Conservation (phyloP, 2,888 invertebrate species). For the Pyrgus malvae region DNA sequence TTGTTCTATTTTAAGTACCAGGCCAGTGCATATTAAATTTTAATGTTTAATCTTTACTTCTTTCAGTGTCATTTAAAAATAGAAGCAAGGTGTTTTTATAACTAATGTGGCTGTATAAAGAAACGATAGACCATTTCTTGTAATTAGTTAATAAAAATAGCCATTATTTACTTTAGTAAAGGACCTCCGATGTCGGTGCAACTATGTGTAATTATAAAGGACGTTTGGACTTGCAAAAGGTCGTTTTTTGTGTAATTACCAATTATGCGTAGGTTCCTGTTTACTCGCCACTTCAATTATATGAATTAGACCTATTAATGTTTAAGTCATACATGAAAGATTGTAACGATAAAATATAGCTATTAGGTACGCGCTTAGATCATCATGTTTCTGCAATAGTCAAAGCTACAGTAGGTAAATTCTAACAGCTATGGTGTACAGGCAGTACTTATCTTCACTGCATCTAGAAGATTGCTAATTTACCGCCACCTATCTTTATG, state of each 20-base stretch:
- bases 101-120: slow-evolving; percentile 26
- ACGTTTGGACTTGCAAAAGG: slow-evolving; percentile 54
- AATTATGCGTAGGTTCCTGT: slow-evolving; percentile 58
- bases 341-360: slow-evolving; percentile 30
- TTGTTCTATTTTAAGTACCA: slow-evolving; percentile 13
- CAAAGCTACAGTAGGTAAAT: neutral
- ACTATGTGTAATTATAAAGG: slow-evolving; percentile 49
- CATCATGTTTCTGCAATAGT: slow-evolving; percentile 9
- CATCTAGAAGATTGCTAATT: too few relatives aligned
- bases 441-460: neutral
- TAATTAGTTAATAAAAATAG: slow-evolving; percentile 33
- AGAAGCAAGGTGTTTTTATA: slow-evolving; percentile 28
- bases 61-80: slow-evolving; percentile 21
- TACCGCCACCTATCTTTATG: too few relatives aligned
- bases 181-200: slow-evolving; percentile 34
- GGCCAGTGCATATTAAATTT: slow-evolving; percentile 16
- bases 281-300: slow-evolving; percentile 55
- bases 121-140: slow-evolving; percentile 28
- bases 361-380: neutral
- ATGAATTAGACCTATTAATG: slow-evolving; percentile 58
- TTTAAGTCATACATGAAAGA: slow-evolving; percentile 35
- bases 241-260: slow-evolving; percentile 57
- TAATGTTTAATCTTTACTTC: slow-evolving; percentile 24
- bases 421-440: neutral
- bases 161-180: slow-evolving; percentile 35